Percentiles rank a stretch among this genome's conserved stretches.
Conservation (phyloP, 2,797 vertebrate species). For the Acanthurus lineatus region DNA sequence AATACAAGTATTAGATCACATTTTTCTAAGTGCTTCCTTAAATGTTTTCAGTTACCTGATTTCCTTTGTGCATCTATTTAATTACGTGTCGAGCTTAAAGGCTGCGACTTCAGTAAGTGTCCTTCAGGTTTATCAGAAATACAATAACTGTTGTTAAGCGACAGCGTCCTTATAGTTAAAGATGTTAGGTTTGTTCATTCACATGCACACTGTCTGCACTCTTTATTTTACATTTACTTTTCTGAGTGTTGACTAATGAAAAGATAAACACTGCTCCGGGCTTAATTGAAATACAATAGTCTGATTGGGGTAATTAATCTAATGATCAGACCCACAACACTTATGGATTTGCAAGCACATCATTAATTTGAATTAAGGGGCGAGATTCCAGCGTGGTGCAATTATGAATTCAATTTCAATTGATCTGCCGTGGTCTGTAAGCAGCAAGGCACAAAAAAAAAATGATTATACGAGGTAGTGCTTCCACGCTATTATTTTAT, state of each 20-base stretch:
- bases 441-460: slow-evolving; percentile 44
- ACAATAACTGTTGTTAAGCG: background rate
- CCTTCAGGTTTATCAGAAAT: background rate
- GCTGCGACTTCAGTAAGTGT: background rate
- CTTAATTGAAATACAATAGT: slow-evolving; percentile 81
- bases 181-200: background rate
- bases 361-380: slow-evolving; percentile 84
- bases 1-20: slow-evolving; percentile 61
- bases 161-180: background rate
- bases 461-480: slow-evolving; percentile 30
- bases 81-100: slow-evolving; percentile 33
- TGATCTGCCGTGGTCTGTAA: slow-evolving; percentile 69
- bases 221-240: slow-evolving; percentile 41
- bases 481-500: slow-evolving; percentile 22
- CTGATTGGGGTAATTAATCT: slow-evolving; percentile 83
- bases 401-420: slow-evolving; percentile 85
- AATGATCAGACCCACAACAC: slow-evolving; percentile 73
- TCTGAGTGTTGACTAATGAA: slow-evolving; percentile 65
- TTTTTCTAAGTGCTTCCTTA: slow-evolving; percentile 36
- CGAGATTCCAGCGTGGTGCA: slow-evolving; percentile 59
- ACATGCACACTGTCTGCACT: slow-evolving; percentile 3
- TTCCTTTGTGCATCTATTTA: slow-evolving; percentile 32
- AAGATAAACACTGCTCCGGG: slow-evolving; percentile 67
- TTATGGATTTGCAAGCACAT: slow-evolving; percentile 80
- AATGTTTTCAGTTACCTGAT: slow-evolving; percentile 19